These are phyloP conservation scores for Sipha flava DNA, from an alignment of 1,140 invertebrate genomes.

Conservation along the genomic window DNA sequence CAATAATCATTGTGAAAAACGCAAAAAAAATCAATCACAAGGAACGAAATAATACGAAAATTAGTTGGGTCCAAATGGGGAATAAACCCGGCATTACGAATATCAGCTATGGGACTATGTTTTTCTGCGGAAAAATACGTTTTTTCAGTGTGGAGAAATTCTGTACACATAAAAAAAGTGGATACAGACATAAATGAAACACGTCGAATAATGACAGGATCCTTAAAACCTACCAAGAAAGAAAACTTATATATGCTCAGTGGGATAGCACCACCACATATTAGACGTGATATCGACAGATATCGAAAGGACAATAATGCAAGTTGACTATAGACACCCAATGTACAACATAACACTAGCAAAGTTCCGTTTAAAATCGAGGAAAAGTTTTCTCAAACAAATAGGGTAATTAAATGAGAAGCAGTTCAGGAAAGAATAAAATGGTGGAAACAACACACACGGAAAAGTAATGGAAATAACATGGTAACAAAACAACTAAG, in stretches of 20 bases:
- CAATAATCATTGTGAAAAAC: no score
- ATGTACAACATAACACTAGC: neutral
- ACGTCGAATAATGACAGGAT: constrained; percentile 44
- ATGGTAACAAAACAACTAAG: neutral
- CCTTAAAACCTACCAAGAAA: constrained; percentile 41
- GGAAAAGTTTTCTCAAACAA: constrained; percentile 13
- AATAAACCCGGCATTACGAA: no score
- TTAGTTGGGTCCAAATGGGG: no score
- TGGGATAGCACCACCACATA: constrained; percentile 15
- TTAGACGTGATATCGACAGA: neutral
- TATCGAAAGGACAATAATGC: neutral
- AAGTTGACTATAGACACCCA: neutral
- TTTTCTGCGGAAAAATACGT: constrained; percentile 14
- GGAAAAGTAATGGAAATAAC: neutral
- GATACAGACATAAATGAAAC: neutral
- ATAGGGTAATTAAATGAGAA: neutral
- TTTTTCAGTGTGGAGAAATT: neutral
- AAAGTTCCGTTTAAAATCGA: neutral
- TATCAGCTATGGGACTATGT: neutral
- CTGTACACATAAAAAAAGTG: constrained; percentile 8
- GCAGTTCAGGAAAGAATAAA: neutral
- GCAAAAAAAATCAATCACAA: no score
- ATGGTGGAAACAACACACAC: neutral
- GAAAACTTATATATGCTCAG: neutral
- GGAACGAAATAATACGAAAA: no score